Conservation (phyloP, 2,797 vertebrate genomes). For the Halcyon chelicuti region DNA sequence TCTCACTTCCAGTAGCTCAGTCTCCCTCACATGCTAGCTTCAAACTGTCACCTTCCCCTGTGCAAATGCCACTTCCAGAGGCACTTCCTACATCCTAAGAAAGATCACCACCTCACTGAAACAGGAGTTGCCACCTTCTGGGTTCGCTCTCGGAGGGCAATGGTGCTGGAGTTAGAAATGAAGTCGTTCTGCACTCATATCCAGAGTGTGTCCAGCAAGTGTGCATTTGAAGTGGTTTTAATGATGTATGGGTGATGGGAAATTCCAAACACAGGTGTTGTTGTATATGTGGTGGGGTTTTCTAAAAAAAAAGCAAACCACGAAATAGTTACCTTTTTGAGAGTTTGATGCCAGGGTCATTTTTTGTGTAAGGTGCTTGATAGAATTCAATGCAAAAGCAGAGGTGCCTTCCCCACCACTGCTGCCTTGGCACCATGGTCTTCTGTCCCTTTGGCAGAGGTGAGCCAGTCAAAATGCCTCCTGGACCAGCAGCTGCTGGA, state of each 20-base stretch:
- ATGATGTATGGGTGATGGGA: neutral
- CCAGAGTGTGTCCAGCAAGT: neutral
- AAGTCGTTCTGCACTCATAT: neutral
- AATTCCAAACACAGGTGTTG: accelerated
- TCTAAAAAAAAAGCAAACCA: too few relatives aligned
- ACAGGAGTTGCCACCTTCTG: neutral
- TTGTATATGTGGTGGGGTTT: neutral
- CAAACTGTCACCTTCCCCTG: neutral
- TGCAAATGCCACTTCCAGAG: neutral
- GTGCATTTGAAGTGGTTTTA: neutral
- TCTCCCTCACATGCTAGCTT: neutral
- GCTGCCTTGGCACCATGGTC: neutral
- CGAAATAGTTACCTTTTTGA: neutral
- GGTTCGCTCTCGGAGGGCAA: neutral
- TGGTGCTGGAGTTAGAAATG: neutral
- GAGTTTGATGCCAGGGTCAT: neutral
- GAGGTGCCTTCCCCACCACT: neutral
- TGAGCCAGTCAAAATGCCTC: neutral
- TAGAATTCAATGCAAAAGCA: neutral
- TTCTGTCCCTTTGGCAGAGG: neutral
- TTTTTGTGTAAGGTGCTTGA: neutral
- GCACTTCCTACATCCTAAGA: neutral
- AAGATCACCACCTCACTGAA: neutral
- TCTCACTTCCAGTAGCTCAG: neutral
- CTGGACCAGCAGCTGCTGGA: neutral